Conservation (phyloP, 2,797 vertebrate genomes). For the Cyprinodon diabolis region DNA sequence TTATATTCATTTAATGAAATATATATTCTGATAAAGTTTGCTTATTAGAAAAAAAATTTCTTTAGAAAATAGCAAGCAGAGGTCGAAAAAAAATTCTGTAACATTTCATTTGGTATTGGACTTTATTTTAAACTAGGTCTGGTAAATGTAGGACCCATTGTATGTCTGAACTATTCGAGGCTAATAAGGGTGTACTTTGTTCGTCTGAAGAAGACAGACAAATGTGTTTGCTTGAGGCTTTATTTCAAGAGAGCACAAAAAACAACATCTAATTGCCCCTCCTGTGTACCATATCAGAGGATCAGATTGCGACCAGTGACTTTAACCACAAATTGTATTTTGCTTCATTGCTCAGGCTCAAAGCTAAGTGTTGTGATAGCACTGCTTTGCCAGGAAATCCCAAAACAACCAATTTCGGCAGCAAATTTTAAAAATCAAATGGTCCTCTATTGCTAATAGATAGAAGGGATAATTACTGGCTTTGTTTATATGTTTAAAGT, state of each 20-base stretch:
- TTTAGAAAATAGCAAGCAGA: too few relatives aligned
- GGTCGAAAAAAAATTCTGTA: too few relatives aligned
- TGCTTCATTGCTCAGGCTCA: constrained; percentile 44
- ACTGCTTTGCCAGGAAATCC: constrained; percentile 47
- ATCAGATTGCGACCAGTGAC: constrained; percentile 29
- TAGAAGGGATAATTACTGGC: constrained; percentile 65
- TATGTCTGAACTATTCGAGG: constrained; percentile 14
- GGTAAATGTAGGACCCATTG: background rate
- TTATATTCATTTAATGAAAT: too few relatives aligned
- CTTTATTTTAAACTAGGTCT: background rate
- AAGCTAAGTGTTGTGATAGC: constrained; percentile 44
- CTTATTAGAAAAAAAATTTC: too few relatives aligned
- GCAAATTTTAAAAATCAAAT: constrained; percentile 38
- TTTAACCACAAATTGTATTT: constrained; percentile 42
- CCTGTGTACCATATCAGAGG: constrained; percentile 34
- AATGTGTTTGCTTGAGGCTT: constrained; percentile 24
- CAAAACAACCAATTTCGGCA: constrained; percentile 39
- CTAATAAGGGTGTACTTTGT: constrained; percentile 10
- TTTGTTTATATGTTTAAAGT: background rate
- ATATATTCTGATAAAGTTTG: too few relatives aligned
- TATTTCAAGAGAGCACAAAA: constrained; percentile 9
- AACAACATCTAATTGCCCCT: constrained; percentile 33
- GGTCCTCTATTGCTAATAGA: constrained; percentile 46
- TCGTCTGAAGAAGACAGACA: constrained; percentile 28
- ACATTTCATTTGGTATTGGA: background rate